phyloP scores from a whole-genome alignment of 2,888 invertebrate species.

The Yponomeuta sedellus region DNA sequence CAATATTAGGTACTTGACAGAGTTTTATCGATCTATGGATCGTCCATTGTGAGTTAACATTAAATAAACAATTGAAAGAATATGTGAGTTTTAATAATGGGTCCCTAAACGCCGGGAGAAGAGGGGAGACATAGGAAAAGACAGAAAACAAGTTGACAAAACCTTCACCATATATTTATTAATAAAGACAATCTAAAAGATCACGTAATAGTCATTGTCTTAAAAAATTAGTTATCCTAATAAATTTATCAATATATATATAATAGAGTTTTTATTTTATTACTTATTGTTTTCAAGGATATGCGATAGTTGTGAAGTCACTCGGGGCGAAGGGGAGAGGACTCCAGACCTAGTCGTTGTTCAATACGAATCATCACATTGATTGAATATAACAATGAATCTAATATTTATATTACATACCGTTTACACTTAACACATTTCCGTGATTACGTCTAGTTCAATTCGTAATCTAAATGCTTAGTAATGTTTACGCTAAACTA shows the following conservation, averaged over 20 bases:
- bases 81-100: constrained; percentile 8
- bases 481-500: constrained; percentile 56
- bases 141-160: constrained; percentile 66
- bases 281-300: constrained; percentile 77
- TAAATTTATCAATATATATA: constrained; percentile 75
- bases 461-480: constrained; percentile 61
- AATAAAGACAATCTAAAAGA: constrained; percentile 78
- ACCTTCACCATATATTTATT: constrained; percentile 77
- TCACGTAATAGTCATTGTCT: constrained; percentile 76
- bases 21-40: constrained; percentile 67
- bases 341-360: constrained; percentile 67
- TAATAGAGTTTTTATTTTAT: constrained; percentile 65
- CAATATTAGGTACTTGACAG: constrained; percentile 55
- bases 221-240: constrained; percentile 77
- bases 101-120: background rate
- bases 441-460: constrained; percentile 35
- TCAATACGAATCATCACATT: constrained; percentile 69
- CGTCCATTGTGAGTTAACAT: constrained; percentile 58
- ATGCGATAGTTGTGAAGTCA: constrained; percentile 73
- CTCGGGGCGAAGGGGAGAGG: constrained; percentile 39
- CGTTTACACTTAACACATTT: constrained; percentile 56
- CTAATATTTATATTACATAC: constrained; percentile 50
- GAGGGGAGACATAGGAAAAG: background rate
- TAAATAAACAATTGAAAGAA: constrained; percentile 63
- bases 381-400: constrained; percentile 68